Conservation (phyloP, 2,797 vertebrate species). For the Semaprochilodus insignis region DNA sequence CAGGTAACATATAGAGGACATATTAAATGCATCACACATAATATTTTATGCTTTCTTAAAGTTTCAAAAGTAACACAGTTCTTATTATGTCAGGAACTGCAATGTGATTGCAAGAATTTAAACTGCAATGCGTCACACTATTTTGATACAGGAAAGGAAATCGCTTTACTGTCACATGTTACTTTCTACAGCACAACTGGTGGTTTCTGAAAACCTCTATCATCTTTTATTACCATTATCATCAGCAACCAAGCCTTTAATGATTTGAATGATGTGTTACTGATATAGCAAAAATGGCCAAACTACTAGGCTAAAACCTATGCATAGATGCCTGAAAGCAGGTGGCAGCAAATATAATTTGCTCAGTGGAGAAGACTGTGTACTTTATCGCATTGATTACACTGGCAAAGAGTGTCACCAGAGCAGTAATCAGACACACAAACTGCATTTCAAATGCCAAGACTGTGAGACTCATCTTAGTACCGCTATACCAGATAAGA, state of each 20-base stretch:
- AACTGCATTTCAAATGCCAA: neutral
- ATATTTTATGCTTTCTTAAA: no score
- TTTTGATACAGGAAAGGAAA: no score
- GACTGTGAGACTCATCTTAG: neutral
- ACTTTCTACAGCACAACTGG: no score
- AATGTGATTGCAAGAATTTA: no score
- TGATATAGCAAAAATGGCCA: neutral
- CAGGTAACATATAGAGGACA: no score
- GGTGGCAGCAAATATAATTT: neutral
- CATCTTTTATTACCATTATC: neutral
- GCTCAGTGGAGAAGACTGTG: neutral
- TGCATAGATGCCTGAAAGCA: neutral
- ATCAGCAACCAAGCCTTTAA: neutral
- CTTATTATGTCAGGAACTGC: no score
- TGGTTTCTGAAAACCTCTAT: neutral
- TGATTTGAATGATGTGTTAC: neutral
- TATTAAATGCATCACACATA: no score
- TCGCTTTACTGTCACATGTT: no score
- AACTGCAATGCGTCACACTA: no score
- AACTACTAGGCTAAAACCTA: neutral
- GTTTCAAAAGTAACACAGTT: no score
- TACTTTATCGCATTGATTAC: neutral
- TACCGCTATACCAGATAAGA: neutral
- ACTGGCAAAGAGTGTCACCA: neutral
- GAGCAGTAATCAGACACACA: neutral